phyloP scores from a whole-genome alignment of 2,888 invertebrate genomes.

The Malachius bipustulatus region DNA sequence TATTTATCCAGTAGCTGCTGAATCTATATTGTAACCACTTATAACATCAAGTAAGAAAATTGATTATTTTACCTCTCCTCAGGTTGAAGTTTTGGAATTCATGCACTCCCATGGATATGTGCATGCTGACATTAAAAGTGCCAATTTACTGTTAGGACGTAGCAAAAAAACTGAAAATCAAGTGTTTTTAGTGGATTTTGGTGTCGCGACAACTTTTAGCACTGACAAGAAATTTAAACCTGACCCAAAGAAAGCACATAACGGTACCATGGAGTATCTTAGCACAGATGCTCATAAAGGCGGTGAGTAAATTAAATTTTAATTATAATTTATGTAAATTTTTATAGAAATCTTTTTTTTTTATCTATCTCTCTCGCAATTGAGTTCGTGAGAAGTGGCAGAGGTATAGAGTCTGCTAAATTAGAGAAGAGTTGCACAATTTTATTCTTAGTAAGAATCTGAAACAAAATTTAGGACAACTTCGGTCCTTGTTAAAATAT shows the following conservation, averaged over 20 bases:
- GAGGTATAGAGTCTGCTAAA: too few relatives aligned
- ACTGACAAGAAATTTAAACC: conserved; percentile 67
- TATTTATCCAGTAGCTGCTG: too few relatives aligned
- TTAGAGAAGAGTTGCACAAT: too few relatives aligned
- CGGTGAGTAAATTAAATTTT: conserved; percentile 36
- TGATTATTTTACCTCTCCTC: conserved; percentile 26
- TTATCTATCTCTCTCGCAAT: too few relatives aligned
- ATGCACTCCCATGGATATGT: conserved; percentile 84
- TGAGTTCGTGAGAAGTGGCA: too few relatives aligned
- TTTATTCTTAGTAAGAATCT: too few relatives aligned
- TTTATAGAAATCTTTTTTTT: too few relatives aligned
- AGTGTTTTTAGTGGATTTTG: conserved; percentile 87
- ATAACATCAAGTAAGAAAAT: too few relatives aligned
- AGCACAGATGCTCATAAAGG: conserved; percentile 94
- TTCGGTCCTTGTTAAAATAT: too few relatives aligned
- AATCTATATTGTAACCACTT: too few relatives aligned
- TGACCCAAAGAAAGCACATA: conserved; percentile 85
- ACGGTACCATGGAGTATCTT: conserved; percentile 95
- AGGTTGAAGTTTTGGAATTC: conserved; percentile 84
- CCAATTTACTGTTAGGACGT: conserved; percentile 75
- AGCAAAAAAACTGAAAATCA: conserved; percentile 53
- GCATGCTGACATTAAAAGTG: conserved; percentile 93
- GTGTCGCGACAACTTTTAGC: conserved; percentile 66
- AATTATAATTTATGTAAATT: too few relatives aligned
- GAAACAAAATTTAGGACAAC: too few relatives aligned